These are phyloP conservation scores for Bradypodion ventrale DNA, from an alignment of 2,797 vertebrate genomes.

Conservation along the genomic window DNA sequence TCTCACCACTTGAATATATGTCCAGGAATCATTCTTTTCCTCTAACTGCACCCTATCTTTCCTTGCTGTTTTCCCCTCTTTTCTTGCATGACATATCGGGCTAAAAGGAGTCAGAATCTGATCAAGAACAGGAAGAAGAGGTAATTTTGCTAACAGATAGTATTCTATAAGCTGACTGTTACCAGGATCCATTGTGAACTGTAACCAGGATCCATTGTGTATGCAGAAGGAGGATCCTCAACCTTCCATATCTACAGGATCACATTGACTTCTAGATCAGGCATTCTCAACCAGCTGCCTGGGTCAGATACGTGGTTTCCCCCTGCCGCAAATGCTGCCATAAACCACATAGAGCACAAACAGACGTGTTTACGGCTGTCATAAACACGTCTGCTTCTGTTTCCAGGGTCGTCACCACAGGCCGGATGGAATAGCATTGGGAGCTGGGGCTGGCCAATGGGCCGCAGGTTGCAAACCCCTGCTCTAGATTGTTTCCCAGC, in stretches of 20 bases:
- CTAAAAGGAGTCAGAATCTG: constrained; percentile 96
- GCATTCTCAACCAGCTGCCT: too few relatives aligned
- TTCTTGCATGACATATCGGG: constrained; percentile 80
- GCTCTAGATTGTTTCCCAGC: too few relatives aligned
- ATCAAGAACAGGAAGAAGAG: constrained; percentile 96
- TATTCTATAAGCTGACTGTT: constrained; percentile 20
- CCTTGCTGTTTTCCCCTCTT: constrained; percentile 68
- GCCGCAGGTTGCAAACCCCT: too few relatives aligned
- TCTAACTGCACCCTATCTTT: constrained; percentile 71
- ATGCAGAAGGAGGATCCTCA: neutral
- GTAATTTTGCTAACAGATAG: constrained; percentile 78
- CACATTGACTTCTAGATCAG: neutral
- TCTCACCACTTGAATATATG: constrained; percentile 52
- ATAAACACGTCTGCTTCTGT: too few relatives aligned
- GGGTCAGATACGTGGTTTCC: too few relatives aligned
- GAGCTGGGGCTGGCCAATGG: too few relatives aligned
- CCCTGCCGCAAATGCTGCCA: too few relatives aligned
- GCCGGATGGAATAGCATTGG: too few relatives aligned
- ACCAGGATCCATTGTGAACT: constrained; percentile 12
- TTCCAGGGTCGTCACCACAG: too few relatives aligned
- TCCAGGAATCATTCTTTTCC: constrained; percentile 51
- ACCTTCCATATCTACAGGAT: too few relatives aligned
- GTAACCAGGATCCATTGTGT: neutral
- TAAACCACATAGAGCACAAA: too few relatives aligned
- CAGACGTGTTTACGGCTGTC: too few relatives aligned